These are phyloP conservation scores for Phrynosoma blainvillii DNA, from an alignment of 2,113 vertebrate genomes.

Conservation along the genomic window DNA sequence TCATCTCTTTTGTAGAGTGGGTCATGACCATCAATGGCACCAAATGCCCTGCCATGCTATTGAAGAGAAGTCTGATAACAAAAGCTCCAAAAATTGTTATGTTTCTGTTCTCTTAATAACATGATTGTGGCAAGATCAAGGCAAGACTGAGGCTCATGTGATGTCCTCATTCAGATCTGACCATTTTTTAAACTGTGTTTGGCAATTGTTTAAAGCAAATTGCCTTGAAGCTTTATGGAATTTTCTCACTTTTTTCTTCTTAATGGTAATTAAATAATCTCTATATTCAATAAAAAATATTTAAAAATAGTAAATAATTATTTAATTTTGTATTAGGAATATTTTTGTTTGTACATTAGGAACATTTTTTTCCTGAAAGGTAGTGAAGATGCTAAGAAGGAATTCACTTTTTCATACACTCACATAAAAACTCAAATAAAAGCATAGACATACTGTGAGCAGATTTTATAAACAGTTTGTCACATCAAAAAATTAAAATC, in stretches of 20 bases:
- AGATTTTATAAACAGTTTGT: conserved; percentile 25
- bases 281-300: background rate
- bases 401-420: background rate
- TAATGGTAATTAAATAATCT: background rate
- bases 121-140: no score
- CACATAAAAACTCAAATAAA: conserved; percentile 2
- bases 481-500: conserved; percentile 14
- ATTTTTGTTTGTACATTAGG: background rate
- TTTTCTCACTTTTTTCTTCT: background rate
- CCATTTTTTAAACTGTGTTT: background rate
- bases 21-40: no score
- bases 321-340: background rate
- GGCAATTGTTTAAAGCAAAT: background rate
- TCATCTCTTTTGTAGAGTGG: no score
- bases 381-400: background rate
- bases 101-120: no score
- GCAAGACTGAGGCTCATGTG: no score
- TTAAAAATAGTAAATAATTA: background rate
- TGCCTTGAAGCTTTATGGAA: background rate
- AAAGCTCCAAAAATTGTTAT: no score
- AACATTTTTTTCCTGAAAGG: background rate
- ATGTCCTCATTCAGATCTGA: background rate
- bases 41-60: no score
- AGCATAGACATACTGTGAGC: conserved; percentile 19
- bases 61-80: no score